Evolutionary conservation across 2,797 vertebrate genomes (phyloP), one percentile per base, ranked within the genome.

Genomic region (Carapus acus): DNA sequence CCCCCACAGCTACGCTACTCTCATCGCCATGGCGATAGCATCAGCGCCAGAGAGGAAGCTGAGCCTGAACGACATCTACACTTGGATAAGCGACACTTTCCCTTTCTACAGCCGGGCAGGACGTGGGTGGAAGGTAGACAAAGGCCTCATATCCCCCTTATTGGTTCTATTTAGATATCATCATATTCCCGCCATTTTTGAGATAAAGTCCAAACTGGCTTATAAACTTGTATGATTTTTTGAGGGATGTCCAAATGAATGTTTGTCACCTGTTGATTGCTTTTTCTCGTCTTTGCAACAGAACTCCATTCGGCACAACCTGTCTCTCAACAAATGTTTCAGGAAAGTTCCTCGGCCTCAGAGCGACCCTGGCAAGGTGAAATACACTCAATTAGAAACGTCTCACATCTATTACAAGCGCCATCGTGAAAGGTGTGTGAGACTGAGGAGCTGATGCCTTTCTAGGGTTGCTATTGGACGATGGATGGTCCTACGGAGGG

Each of bases 251-350:
- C 27, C 6, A 33, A 11, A 13, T 33, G 3, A 33, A 11, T 33
- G 8, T 33, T 8, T 33, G 9, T 33, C 6, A 33, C 14, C 14
- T 33, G 31, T 33, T 33, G 8, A 11, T 22, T 33, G 15, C 16
- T 33, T 3, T 18, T 14, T 15, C 43, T 33, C 60, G n/a, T 65
- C n/a, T 42, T 12, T 14, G 59, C 13, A 45, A 49, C 84, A 98
- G 96, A 98, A 98, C 81, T 98, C 96, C 54, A 98, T 98, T 76
- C 90, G 96, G n/a, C 96, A 98, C 62, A 98, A 98, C 74, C 89
- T 98, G 53, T 98, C 96, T 17, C 89, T 98, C 36, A 98, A 98
- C 79, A 98, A 98, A 83, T 98, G 93, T 83, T 98, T 98, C 85
- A 88, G 93, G 79, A 98, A 98, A 83, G 91, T 98, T 77, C 96